Conservation (phyloP, 2,113 vertebrate genomes). For the Corvus moneduloides region DNA sequence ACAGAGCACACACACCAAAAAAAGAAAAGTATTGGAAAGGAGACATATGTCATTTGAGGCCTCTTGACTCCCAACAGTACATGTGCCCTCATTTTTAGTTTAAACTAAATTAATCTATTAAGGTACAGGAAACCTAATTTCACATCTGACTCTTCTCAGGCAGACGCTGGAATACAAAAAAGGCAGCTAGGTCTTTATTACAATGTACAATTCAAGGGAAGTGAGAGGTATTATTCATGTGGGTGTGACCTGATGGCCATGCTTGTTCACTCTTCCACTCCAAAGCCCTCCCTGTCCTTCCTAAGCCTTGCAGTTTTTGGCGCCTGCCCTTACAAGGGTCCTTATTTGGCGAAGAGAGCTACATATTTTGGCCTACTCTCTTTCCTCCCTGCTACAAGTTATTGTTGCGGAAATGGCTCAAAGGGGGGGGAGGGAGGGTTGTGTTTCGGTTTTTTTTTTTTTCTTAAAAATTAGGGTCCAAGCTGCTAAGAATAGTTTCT, state of each 20-base stretch:
- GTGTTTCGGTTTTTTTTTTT: neutral
- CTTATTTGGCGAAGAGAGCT: constrained; percentile 58
- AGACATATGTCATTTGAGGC: neutral
- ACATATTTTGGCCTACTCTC: constrained; percentile 44
- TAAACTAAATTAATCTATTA: constrained; percentile 50
- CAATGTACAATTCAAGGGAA: constrained; percentile 65
- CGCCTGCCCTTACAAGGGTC: neutral
- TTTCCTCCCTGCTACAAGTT: constrained; percentile 42
- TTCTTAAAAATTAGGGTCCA: constrained; percentile 9
- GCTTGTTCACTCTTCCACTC: constrained; percentile 61
- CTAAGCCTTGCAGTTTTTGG: neutral
- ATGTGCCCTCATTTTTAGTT: constrained; percentile 35
- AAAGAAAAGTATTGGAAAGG: neutral
- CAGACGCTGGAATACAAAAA: constrained; percentile 40
- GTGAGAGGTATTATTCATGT: constrained; percentile 65
- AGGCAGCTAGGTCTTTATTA: constrained; percentile 53
- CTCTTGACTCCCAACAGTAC: constrained; percentile 12
- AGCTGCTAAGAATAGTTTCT: constrained; percentile 36
- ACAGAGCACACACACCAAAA: neutral
- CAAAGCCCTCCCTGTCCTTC: constrained; percentile 61
- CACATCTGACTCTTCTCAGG: constrained; percentile 13
- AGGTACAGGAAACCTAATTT: constrained; percentile 62
- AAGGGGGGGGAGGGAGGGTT: neutral
- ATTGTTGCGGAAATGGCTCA: constrained; percentile 55
- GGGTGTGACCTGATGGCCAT: constrained; percentile 55